Evolutionary conservation across 2,113 vertebrate species (phyloP).

Genomic region (Pluvialis apricaria): DNA sequence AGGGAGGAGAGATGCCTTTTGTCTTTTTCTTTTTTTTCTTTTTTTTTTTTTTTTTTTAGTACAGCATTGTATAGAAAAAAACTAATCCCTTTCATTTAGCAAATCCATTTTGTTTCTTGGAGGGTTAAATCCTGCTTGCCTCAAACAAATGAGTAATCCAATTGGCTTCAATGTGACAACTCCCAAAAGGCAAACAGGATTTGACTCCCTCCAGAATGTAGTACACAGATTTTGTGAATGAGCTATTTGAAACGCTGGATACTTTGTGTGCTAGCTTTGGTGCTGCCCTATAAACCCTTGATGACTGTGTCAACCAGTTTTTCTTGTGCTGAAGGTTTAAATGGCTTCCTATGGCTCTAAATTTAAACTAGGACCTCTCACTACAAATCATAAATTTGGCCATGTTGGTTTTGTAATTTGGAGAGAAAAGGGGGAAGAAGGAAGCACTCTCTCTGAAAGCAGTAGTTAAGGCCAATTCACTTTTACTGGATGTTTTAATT

Average conservation of each 20-base stretch:
- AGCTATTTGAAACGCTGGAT: not conserved
- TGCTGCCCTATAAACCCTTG: not conserved
- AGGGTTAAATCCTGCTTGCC: slow-evolving; percentile 44
- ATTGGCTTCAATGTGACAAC: slow-evolving; percentile 55
- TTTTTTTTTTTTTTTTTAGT: not conserved
- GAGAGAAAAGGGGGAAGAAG: not conserved
- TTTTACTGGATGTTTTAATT: slow-evolving; percentile 14
- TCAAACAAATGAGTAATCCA: slow-evolving; percentile 53
- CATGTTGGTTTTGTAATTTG: not conserved
- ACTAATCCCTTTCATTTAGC: slow-evolving; percentile 26
- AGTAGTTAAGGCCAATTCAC: not conserved
- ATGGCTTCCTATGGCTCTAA: not conserved
- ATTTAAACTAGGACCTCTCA: not conserved
- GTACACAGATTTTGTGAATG: slow-evolving; percentile 49
- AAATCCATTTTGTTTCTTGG: slow-evolving; percentile 51
- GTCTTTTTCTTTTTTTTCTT: too few species aligned
- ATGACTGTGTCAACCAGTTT: not conserved
- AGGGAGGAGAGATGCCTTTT: not conserved
- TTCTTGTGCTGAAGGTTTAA: not conserved
- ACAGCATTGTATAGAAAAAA: not conserved
- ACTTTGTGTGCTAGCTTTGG: not conserved
- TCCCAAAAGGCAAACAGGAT: slow-evolving; percentile 61
- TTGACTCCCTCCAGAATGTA: slow-evolving; percentile 1
- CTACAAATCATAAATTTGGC: not conserved
- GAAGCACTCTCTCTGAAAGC: not conserved